phyloP scores from a whole-genome alignment of 2,113 vertebrate genomes.

The Haplochromis burtoni region DNA sequence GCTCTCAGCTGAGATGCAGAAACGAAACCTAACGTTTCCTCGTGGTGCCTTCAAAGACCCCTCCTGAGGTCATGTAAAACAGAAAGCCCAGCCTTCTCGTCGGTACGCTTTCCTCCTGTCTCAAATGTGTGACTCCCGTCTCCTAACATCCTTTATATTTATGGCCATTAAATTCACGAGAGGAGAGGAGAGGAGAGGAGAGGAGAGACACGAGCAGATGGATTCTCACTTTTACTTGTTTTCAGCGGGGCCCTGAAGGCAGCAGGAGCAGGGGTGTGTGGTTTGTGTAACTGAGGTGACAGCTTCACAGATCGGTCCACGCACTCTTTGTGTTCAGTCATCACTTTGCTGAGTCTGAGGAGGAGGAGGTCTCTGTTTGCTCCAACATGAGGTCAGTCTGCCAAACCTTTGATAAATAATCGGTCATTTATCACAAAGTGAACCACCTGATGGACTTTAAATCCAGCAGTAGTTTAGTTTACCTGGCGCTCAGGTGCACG shows the following conservation, averaged over 20 bases:
- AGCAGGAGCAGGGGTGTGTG: background rate
- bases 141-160: background rate
- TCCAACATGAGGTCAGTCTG: background rate
- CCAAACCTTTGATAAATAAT: background rate
- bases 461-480: accelerated
- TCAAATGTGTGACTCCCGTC: background rate
- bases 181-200: background rate
- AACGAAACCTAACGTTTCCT: background rate
- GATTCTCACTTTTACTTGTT: background rate
- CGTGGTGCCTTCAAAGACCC: accelerated
- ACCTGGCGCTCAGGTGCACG: background rate
- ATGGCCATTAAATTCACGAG: accelerated
- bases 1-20: background rate
- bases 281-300: accelerated
- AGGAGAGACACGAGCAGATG: background rate
- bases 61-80: background rate
- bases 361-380: background rate
- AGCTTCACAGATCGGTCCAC: background rate
- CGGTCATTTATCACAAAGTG: background rate
- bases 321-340: accelerated
- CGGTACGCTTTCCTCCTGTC: background rate
- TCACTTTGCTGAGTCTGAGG: accelerated
- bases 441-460: background rate
- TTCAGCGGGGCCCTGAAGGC: accelerated
- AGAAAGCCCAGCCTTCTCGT: accelerated